A percentile compares a stretch with the other conserved stretches of the same genome.
These are phyloP conservation scores for Geopemphigus sp. DNA, from an alignment of 1,140 invertebrate genomes.

Conservation along the genomic window DNA sequence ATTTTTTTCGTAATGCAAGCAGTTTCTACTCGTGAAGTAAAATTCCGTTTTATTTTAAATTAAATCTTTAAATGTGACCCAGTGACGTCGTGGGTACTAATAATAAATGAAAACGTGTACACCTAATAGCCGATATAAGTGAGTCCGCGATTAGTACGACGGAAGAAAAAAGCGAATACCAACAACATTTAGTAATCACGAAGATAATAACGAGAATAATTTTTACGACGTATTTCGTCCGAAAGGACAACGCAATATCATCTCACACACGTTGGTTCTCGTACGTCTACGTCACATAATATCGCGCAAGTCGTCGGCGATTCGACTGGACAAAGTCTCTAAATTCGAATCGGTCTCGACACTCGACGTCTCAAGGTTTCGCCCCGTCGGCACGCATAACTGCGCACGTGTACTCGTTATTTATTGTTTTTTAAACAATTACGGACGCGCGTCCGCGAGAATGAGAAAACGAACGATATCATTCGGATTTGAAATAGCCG, in stretches of 20 bases:
- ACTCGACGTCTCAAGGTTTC: background rate
- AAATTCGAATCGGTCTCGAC: background rate
- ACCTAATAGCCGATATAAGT: too few species aligned
- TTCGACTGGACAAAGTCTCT: constrained; percentile 7
- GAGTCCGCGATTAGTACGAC: too few species aligned
- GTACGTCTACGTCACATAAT: background rate
- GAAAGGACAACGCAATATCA: background rate
- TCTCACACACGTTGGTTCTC: background rate
- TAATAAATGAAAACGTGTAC: too few species aligned
- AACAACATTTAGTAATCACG: background rate
- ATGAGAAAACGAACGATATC: too few species aligned
- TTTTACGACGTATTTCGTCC: constrained; percentile 13
- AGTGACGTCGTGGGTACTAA: too few species aligned
- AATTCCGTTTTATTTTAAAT: too few species aligned
- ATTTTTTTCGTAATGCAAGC: too few species aligned
- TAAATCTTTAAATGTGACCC: too few species aligned
- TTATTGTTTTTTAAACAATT: background rate
- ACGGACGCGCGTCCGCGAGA: background rate
- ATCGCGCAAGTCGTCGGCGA: background rate
- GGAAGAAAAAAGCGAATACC: too few species aligned
- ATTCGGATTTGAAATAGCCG: background rate
- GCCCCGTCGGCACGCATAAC: background rate
- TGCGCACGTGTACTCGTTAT: background rate
- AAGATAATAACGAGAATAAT: constrained; percentile 21
- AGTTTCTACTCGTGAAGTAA: too few species aligned